Base-by-base conservation (phyloP, 2,113 vertebrate species). In the Tautogolabrus adspersus region DNA sequence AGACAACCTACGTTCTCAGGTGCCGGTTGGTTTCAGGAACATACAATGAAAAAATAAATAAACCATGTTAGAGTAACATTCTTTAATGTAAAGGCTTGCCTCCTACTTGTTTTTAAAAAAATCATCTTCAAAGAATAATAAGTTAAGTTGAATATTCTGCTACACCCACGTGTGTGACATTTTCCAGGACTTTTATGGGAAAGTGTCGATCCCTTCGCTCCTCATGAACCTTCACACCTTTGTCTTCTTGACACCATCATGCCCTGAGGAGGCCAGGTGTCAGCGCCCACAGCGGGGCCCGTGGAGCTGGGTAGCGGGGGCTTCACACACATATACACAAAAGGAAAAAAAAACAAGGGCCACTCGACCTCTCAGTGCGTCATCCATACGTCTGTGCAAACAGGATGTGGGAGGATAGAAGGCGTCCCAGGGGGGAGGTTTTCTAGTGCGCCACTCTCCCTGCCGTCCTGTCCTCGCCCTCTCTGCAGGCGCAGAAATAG, bases 301-400 rank as follows among this genome's bases (percentile, higher is more conserved):
- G 11, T 12, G 44, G 52, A 62, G 62, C 72, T 49, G 47, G 57
- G 12, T 58, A 65, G 64, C 71, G 66, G 42, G 22, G 55, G 72
- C 79, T 80, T 72, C 79, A 79, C 87, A 73, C 76, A 65, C 60
- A 68, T 58, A 72, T 61, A 64, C 66, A 69, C 37, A 57, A 16
- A 23, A 69, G 46, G 52, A 34, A 37, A 74, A 69, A n/a, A 72
- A 78, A 82, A 87, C 8, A 8, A 80, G 81, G 82, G 73, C 70
- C 77, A 61, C 72, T 83, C 66, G 72, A 81, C 87, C 79, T 75
- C 66, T 82, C 64, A 61, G 69, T 93, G 89, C 90, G 90, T 94
- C 93, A 94, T 91, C 84, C 79, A 89, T 93, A 90, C 61, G 85
- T 92, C 86, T 84, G 86, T 77, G 85, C 87, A 92, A 91, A 93